phyloP scores from a whole-genome alignment of 2,113 vertebrate species.

The Brienomyrus longianalis region DNA sequence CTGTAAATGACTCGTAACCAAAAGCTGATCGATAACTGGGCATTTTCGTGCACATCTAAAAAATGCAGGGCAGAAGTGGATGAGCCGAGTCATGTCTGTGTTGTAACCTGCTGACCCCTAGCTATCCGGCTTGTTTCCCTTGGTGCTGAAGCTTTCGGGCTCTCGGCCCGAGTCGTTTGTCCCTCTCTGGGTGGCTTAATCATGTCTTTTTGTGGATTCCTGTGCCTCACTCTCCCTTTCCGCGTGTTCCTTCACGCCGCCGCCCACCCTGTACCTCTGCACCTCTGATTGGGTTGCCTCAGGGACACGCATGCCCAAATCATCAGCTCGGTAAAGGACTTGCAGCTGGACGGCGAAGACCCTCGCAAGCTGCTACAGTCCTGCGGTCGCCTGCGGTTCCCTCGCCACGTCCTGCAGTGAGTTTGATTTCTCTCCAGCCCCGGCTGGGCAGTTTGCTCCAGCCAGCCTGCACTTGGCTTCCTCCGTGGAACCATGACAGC shows the following conservation, averaged over 20 bases:
- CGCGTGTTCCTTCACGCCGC: slow-evolving; percentile 9
- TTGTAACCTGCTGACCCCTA: slow-evolving; percentile 30
- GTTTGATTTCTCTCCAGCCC: slow-evolving; percentile 49
- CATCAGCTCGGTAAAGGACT: slow-evolving; percentile 91
- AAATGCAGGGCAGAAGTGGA: not conserved
- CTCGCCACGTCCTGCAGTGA: slow-evolving; percentile 83
- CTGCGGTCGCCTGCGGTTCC: slow-evolving; percentile 78
- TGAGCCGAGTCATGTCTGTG: not conserved
- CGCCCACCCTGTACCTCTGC: slow-evolving; percentile 32
- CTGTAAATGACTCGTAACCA: not conserved
- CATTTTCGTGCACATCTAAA: not conserved
- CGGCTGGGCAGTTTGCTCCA: slow-evolving; percentile 17
- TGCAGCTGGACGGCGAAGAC: slow-evolving; percentile 87
- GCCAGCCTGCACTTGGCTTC: not conserved
- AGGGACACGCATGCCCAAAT: slow-evolving; percentile 95
- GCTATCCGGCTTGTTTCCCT: slow-evolving; percentile 36
- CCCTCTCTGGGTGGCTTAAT: slow-evolving; percentile 39
- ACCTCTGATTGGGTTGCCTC: slow-evolving; percentile 42
- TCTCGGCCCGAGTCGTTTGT: not conserved
- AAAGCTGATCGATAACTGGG: not conserved
- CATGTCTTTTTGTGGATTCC: slow-evolving; percentile 26
- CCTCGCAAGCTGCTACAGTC: slow-evolving; percentile 86
- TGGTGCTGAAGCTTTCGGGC: not conserved
- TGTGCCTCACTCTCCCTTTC: not conserved
- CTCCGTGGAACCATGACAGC: not conserved